Percentiles rank a stretch among this genome's conserved stretches.
phyloP scores from a whole-genome alignment of 2,888 invertebrate genomes.

The Microplitis manilae region DNA sequence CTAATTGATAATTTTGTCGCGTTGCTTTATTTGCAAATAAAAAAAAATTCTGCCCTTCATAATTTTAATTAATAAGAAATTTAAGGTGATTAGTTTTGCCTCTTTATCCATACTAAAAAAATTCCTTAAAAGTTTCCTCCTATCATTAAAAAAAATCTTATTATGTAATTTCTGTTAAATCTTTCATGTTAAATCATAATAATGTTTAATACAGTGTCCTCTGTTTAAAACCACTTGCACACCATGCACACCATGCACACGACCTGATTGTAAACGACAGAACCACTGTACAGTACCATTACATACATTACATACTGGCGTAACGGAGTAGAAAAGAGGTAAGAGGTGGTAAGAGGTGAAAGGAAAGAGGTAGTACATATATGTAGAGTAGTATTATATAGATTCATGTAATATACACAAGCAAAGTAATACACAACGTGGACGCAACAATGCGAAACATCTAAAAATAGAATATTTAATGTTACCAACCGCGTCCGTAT shows the following conservation, averaged over 20 bases:
- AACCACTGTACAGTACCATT: not conserved
- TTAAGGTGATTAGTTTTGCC: too few relatives aligned
- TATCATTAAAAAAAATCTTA: too few relatives aligned
- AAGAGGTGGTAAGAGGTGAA: not conserved
- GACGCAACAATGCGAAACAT: conserved; percentile 53
- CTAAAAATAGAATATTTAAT: conserved; percentile 50
- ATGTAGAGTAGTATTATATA: conserved; percentile 1
- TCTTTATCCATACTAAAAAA: too few relatives aligned
- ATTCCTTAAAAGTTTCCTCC: too few relatives aligned
- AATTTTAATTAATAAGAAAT: too few relatives aligned
- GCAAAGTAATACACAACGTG: conserved; percentile 37
- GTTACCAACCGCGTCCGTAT: conserved; percentile 38
- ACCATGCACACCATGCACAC: not conserved
- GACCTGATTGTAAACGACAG: not conserved
- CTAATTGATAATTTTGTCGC: too few relatives aligned
- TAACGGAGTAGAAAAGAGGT: not conserved
- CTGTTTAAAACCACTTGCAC: not conserved
- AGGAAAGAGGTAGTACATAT: not conserved
- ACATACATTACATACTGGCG: not conserved
- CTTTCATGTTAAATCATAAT: too few relatives aligned
- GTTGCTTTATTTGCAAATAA: too few relatives aligned
- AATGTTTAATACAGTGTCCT: not conserved
- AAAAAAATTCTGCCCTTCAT: too few relatives aligned
- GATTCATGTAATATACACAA: not conserved
- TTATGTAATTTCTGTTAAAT: too few relatives aligned